These are phyloP conservation scores for Eupithecia insigniata DNA, from an alignment of 2,888 invertebrate species.

Conservation along the genomic window DNA sequence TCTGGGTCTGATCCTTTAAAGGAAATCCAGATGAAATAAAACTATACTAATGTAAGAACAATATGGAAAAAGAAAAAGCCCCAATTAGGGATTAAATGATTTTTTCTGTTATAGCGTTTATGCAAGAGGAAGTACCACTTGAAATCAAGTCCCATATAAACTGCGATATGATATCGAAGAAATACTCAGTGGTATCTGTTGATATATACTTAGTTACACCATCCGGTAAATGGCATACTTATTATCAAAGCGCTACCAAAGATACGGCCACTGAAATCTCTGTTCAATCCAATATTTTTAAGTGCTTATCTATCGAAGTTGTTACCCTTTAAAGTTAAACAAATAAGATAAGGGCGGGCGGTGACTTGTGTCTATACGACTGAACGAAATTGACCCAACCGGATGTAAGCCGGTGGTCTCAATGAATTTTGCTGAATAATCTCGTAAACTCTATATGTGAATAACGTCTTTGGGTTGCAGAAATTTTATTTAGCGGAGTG, in stretches of 20 bases:
- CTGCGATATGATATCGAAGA: slow-evolving; percentile 20
- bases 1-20: too few species aligned
- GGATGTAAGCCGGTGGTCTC: slow-evolving; percentile 55
- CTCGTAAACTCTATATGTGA: slow-evolving; percentile 28
- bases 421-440: slow-evolving; percentile 48
- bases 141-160: slow-evolving; percentile 17
- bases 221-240: slow-evolving; percentile 46
- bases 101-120: not conserved
- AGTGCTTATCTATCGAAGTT: slow-evolving; percentile 59
- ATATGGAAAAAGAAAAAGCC: not conserved
- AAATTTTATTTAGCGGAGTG: slow-evolving; percentile 35
- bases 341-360: slow-evolving; percentile 63
- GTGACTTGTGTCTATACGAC: slow-evolving; percentile 52
- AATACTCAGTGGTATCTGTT: slow-evolving; percentile 23
- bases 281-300: slow-evolving; percentile 58
- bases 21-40: slow-evolving; percentile 3
- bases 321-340: slow-evolving; percentile 62
- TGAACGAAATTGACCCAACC: slow-evolving; percentile 57
- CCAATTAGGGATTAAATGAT: not conserved
- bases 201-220: slow-evolving; percentile 27
- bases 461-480: slow-evolving; percentile 30
- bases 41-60: not conserved
- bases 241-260: slow-evolving; percentile 55
- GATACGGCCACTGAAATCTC: slow-evolving; percentile 56
- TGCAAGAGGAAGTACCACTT: slow-evolving; percentile 9